These are phyloP conservation scores for Teleogryllus oceanicus DNA, from an alignment of 2,888 invertebrate species.

Conservation along the genomic window DNA sequence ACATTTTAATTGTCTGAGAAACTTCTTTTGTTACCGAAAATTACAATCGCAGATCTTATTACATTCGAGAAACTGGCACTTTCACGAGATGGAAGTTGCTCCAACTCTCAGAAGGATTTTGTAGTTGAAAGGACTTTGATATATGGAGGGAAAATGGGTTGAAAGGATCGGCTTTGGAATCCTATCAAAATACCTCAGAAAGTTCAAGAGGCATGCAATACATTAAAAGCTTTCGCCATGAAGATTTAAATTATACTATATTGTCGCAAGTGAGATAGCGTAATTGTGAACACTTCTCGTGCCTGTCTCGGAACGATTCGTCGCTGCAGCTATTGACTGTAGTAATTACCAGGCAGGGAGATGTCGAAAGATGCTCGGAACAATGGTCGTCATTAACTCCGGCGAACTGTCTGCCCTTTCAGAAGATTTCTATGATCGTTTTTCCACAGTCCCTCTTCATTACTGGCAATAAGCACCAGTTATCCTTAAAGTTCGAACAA, in stretches of 20 bases:
- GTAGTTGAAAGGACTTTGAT: slow-evolving; percentile 9
- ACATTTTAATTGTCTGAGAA: slow-evolving; percentile 18
- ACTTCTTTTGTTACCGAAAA: slow-evolving; percentile 10
- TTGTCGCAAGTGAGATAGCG: slow-evolving; percentile 18
- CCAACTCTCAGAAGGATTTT: neutral
- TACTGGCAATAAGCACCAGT: no score
- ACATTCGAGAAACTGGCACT: neutral
- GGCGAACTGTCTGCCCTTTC: no score
- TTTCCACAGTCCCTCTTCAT: no score
- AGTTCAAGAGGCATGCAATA: neutral
- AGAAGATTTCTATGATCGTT: no score
- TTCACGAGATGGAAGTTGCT: slow-evolving; percentile 6
- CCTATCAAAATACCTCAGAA: slow-evolving; percentile 18
- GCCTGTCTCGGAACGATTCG: neutral
- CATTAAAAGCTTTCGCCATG: neutral
- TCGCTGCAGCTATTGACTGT: neutral
- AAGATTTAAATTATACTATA: slow-evolving; percentile 3
- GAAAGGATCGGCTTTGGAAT: neutral
- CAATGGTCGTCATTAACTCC: neutral
- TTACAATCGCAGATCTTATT: slow-evolving; percentile 11
- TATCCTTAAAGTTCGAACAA: no score
- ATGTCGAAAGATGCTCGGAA: neutral
- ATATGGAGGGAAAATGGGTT: slow-evolving; percentile 8
- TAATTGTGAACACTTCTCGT: neutral
- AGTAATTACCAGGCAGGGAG: neutral